These are phyloP conservation scores for Gavialis gangeticus DNA, from an alignment of 2,113 vertebrate genomes.

Conservation along the genomic window DNA sequence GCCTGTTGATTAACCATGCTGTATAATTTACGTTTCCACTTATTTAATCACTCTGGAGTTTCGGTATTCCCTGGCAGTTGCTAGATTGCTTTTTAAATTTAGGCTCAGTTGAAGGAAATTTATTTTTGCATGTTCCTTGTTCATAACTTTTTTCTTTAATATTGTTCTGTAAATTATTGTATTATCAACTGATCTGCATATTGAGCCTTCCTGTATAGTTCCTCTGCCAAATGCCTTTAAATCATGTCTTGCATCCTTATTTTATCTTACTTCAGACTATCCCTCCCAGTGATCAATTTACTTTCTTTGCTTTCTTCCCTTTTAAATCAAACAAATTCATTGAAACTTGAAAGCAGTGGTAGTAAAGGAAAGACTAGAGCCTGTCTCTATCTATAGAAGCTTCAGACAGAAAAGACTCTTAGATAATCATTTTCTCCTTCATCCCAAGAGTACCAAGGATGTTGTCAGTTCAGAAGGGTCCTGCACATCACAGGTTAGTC, in stretches of 20 bases:
- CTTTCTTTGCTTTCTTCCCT: neutral
- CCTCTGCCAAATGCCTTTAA: constrained; percentile 49
- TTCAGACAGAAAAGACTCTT: neutral
- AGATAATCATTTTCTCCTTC: neutral
- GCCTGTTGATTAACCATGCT: neutral
- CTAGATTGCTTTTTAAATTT: constrained; percentile 72
- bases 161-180: constrained; percentile 58
- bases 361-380: neutral
- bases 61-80: constrained; percentile 31
- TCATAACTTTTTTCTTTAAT: constrained; percentile 53
- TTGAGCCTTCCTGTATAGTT: constrained; percentile 24
- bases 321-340: constrained; percentile 26
- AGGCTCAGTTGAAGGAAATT: constrained; percentile 56
- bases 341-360: constrained; percentile 27
- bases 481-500: neutral
- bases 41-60: constrained; percentile 45
- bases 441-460: neutral
- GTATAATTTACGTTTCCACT: constrained; percentile 39
- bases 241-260: constrained; percentile 50
- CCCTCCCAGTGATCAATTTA: constrained; percentile 54
- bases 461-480: neutral
- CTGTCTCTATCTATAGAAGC: neutral
- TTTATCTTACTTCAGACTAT: constrained; percentile 54
- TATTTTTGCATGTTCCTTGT: constrained; percentile 58
- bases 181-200: constrained; percentile 45